Conservation (phyloP, 2,113 vertebrate species). For the Caretta caretta region DNA sequence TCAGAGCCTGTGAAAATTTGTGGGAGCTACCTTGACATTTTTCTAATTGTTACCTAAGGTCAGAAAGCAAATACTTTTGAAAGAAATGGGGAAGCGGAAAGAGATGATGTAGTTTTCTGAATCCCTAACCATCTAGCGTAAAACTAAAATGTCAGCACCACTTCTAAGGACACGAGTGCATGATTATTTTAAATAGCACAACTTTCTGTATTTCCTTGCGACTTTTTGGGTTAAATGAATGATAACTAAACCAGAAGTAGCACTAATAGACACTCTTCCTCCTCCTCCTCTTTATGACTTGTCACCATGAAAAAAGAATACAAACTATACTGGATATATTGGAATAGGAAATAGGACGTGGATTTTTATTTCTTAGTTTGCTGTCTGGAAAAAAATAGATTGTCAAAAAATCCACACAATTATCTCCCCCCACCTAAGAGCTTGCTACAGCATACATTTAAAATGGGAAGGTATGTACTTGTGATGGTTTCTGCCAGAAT, state of each 20-base stretch:
- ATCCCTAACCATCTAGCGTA: not conserved
- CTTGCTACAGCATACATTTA: not conserved
- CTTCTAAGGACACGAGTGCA: not conserved
- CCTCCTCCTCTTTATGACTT: not conserved
- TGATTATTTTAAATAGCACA: not conserved
- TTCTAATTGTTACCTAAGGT: not conserved
- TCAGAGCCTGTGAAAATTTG: rapidly evolving
- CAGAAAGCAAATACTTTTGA: not conserved
- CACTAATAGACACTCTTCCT: not conserved
- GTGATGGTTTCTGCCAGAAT: not conserved
- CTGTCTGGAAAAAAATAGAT: not conserved
- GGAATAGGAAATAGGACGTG: not conserved
- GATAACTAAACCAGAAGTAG: not conserved
- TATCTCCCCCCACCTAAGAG: not conserved
- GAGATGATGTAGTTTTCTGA: not conserved
- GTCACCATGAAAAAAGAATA: not conserved
- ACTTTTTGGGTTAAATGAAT: not conserved
- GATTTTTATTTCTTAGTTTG: not conserved
- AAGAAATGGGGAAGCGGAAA: not conserved
- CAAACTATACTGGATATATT: not conserved
- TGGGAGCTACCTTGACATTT: not conserved
- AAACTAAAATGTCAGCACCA: not conserved
- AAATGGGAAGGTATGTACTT: not conserved
- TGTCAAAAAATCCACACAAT: not conserved
- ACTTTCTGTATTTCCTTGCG: not conserved